phyloP scores from a whole-genome alignment of 2,888 invertebrate genomes.

The Dioctria linearis region DNA sequence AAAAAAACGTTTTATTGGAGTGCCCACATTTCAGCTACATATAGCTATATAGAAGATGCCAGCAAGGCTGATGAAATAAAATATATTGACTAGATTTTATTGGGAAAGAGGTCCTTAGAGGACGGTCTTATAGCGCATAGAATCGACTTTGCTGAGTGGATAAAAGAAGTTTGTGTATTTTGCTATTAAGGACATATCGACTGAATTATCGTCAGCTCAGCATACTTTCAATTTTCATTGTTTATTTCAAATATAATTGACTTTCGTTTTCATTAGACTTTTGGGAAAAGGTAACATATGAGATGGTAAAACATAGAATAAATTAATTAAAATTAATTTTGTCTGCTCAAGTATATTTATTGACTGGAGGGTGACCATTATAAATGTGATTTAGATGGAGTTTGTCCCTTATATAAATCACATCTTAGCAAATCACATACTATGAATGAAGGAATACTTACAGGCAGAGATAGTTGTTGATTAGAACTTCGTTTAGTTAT shows the following conservation, averaged over 20 bases:
- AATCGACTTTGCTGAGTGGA: background rate
- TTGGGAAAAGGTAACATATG: background rate
- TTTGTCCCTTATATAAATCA: too few species aligned
- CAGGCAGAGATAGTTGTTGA: too few species aligned
- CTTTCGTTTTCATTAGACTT: background rate
- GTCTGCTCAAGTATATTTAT: too few species aligned
- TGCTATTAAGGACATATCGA: background rate
- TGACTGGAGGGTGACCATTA: too few species aligned
- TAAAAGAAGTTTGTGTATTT: background rate
- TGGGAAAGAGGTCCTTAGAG: conserved; percentile 40
- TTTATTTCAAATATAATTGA: conserved; percentile 6
- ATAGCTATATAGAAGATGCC: too few species aligned
- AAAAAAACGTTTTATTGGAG: conserved; percentile 40
- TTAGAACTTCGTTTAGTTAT: too few species aligned
- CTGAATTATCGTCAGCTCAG: conserved; percentile 19
- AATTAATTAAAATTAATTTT: too few species aligned
- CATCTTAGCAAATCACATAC: too few species aligned
- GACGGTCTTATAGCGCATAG: background rate
- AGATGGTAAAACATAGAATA: too few species aligned
- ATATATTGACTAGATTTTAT: conserved; percentile 46
- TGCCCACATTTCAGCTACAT: conserved; percentile 12
- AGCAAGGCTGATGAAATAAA: conserved; percentile 24
- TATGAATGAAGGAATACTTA: too few species aligned
- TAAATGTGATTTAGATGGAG: too few species aligned
- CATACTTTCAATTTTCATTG: conserved; percentile 43